Base-by-base conservation (phyloP, 2,888 invertebrate species). In the Melolontha melolontha region DNA sequence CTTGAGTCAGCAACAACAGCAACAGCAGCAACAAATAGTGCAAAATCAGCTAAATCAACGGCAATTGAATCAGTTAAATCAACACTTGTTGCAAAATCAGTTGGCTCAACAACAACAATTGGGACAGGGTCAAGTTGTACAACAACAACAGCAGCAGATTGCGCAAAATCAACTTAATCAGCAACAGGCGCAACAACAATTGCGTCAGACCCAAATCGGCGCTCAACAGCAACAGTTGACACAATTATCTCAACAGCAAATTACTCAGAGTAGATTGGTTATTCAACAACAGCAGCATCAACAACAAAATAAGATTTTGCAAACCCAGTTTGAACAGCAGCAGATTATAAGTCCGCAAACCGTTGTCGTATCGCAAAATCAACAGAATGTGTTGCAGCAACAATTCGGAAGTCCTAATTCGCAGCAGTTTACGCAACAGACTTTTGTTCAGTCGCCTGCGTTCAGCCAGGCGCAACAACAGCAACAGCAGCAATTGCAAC, bases 91-190 rank as follows among this genome's bases (percentile, higher is more conserved):
- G 64, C 82, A 83, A 75, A 86, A 85, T 51, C 64, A 29, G 22
- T 70, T 74, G 75, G 67, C 70, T 42, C 77, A 78, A 55, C 75
- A 73, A 51, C 77, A 86, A 0, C 84, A 86, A 67, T 83, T 84
- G n/a, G 83, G 84, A 4, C 86, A 86, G 71, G 86, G 85, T 79
- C 85, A 86, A 64, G 85, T 85, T 11, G 82, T 84, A 0, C 85
- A 85, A 73, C 85, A 85, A 0, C 84, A 84, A 67, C 85, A 84
- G 72, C 85, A 85, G 69, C 86, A 86, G 79, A 84, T 85, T 5
- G 84, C 29, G 40, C 71, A 66, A 49, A 66, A 55, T 41, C 64
- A 67, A n/a, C 17, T 70, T 70, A 72, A 51, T 72, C 72, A 71
- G 70, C 69, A 29, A 71, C 73, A 64, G 57, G 59, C 17, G 12